Evolutionary conservation across 2,113 vertebrate species (phyloP).

Genomic region (Murina feae): DNA sequence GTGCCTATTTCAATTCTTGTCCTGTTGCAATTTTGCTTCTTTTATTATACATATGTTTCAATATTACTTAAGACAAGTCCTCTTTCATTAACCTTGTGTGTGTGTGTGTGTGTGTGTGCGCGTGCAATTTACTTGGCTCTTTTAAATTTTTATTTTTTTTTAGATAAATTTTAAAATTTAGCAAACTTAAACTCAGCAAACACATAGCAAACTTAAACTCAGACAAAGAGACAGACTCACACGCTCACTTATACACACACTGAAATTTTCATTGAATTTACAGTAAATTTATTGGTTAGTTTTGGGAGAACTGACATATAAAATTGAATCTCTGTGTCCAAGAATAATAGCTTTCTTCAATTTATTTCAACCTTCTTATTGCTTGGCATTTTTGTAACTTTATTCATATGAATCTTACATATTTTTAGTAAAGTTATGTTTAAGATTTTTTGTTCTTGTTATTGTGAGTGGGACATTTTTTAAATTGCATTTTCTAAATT

Average conservation of each 20-base stretch:
- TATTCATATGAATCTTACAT: background rate
- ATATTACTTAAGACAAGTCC: background rate
- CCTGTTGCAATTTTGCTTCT: background rate
- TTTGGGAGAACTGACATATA: background rate
- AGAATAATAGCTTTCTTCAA: background rate
- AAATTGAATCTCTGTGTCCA: background rate
- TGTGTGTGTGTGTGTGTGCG: background rate
- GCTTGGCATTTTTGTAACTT: background rate
- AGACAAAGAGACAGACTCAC: background rate
- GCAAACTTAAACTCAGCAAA: background rate
- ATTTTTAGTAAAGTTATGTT: conserved; percentile 20
- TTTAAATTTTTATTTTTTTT: conserved; percentile 10
- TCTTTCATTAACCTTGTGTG: background rate
- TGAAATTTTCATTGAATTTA: background rate
- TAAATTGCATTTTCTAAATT: background rate
- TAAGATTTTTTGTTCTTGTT: background rate
- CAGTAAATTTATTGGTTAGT: background rate
- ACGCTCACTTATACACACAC: background rate
- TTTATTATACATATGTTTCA: background rate
- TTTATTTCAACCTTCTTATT: background rate
- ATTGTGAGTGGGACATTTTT: background rate
- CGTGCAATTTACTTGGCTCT: background rate
- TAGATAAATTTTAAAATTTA: background rate
- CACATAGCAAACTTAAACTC: background rate
- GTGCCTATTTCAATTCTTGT: background rate